Conservation (phyloP, 2,113 vertebrate genomes). For the Oplegnathus fasciatus region DNA sequence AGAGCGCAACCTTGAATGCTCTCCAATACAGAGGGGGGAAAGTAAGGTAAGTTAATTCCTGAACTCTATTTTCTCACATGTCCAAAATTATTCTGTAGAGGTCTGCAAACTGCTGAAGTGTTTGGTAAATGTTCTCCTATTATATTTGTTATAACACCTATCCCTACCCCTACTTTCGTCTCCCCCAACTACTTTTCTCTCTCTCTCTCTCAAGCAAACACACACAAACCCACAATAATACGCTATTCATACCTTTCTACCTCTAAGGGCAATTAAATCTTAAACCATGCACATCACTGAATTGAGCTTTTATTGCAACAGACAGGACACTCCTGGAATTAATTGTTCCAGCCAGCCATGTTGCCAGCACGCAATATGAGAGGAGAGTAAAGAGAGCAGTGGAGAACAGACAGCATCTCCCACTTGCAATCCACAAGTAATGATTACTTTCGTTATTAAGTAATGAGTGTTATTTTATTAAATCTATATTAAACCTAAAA, state of each 20-base stretch:
- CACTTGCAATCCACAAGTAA: background rate
- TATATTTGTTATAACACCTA: background rate
- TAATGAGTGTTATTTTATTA: background rate
- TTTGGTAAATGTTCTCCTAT: background rate
- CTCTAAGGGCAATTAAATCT: slow-evolving; percentile 62
- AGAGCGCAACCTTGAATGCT: slow-evolving; percentile 11
- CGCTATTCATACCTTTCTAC: slow-evolving; percentile 19
- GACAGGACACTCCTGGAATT: slow-evolving; percentile 58
- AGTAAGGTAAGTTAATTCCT: slow-evolving; percentile 11
- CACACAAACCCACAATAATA: background rate
- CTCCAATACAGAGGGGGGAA: background rate
- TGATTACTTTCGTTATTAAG: background rate
- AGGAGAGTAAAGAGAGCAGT: background rate
- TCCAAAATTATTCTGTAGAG: background rate
- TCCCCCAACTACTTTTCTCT: background rate
- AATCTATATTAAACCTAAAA: too few species aligned
- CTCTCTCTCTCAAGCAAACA: background rate
- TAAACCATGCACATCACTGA: slow-evolving; percentile 54
- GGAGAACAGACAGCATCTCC: background rate
- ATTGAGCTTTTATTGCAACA: slow-evolving; percentile 47
- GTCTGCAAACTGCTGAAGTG: slow-evolving; percentile 5
- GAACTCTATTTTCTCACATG: background rate
- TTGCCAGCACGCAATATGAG: slow-evolving; percentile 16
- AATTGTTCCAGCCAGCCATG: slow-evolving; percentile 49
- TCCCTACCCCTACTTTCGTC: too few species aligned